Evolutionary conservation across 2,113 vertebrate species (phyloP).

Genomic region (Misgurnus anguillicaudatus): DNA sequence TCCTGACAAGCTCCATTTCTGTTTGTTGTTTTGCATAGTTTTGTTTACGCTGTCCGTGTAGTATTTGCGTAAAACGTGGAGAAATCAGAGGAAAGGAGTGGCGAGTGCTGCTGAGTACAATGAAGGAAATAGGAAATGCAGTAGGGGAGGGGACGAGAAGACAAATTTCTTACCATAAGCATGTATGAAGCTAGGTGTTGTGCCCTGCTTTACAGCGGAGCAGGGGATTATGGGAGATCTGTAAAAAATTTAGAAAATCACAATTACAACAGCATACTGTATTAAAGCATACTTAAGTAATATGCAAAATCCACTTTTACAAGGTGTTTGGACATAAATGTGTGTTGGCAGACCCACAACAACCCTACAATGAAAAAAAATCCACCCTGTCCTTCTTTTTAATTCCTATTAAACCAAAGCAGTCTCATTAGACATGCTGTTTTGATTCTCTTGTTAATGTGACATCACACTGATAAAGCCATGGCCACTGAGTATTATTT

Average conservation of each 20-base stretch:
- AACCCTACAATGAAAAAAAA: too few species aligned
- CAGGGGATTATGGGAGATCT: constrained; percentile 17
- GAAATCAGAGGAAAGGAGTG: neutral
- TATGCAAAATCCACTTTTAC: too few species aligned
- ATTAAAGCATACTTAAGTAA: too few species aligned
- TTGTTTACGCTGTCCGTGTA: constrained; percentile 9
- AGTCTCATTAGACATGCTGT: too few species aligned
- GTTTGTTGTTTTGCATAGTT: neutral
- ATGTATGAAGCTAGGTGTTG: constrained; percentile 8
- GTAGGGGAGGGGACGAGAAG: neutral
- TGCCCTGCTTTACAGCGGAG: constrained; percentile 19
- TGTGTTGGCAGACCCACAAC: too few species aligned
- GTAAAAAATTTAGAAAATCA: neutral
- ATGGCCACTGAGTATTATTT: too few species aligned
- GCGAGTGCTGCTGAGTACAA: neutral
- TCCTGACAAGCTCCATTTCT: neutral
- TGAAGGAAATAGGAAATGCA: neutral
- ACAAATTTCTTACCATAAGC: constrained; percentile 45
- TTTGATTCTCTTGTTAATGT: too few species aligned
- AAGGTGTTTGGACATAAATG: too few species aligned
- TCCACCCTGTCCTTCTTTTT: too few species aligned
- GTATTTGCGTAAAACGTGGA: constrained; percentile 1
- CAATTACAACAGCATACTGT: too few species aligned
- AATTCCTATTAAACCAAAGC: too few species aligned
- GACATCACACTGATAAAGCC: too few species aligned